Conservation (phyloP, 2,888 invertebrate species). For the Poecilobothrus nobilitatus region DNA sequence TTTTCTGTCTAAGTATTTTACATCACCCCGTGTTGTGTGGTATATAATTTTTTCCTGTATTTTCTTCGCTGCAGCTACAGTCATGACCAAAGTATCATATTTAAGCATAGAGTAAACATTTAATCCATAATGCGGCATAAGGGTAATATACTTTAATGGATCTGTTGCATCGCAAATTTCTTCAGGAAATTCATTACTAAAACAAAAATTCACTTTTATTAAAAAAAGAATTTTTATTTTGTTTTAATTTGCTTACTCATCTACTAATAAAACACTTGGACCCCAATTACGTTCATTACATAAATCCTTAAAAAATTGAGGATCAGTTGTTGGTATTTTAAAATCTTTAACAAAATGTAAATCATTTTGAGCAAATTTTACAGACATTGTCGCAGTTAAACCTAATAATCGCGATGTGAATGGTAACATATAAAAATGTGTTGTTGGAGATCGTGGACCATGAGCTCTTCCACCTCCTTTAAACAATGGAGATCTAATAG, state of each 20-base stretch:
- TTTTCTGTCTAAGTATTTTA: conserved; percentile 40
- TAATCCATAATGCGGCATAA: conserved; percentile 93
- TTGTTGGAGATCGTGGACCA: conserved; percentile 84
- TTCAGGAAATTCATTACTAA: conserved; percentile 72
- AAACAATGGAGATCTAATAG: conserved; percentile 82
- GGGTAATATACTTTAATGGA: conserved; percentile 68
- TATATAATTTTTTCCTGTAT: conserved; percentile 71
- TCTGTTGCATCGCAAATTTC: conserved; percentile 81
- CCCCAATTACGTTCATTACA: conserved; percentile 88
- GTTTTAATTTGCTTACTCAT: conserved; percentile 57
- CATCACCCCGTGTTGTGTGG: conserved; percentile 57
- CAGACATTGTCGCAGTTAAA: conserved; percentile 71
- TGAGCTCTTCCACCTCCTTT: conserved; percentile 75
- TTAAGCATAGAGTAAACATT: conserved; percentile 97
- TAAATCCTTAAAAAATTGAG: conserved; percentile 68
- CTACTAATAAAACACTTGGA: conserved; percentile 86
- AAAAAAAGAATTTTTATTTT: conserved; percentile 10
- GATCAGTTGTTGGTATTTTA: conserved; percentile 75
- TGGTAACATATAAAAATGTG: conserved; percentile 91
- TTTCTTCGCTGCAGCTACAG: conserved; percentile 70
- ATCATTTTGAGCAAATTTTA: conserved; percentile 93
- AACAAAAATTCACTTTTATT: conserved; percentile 29
- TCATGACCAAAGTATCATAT: conserved; percentile 85
- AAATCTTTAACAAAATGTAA: conserved; percentile 81
- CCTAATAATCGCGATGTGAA: conserved; percentile 68